These are phyloP conservation scores for Mastigias papua DNA, from an alignment of 30 jellyfish, hydroid and myxozoan genomes.

Conservation along the genomic window DNA sequence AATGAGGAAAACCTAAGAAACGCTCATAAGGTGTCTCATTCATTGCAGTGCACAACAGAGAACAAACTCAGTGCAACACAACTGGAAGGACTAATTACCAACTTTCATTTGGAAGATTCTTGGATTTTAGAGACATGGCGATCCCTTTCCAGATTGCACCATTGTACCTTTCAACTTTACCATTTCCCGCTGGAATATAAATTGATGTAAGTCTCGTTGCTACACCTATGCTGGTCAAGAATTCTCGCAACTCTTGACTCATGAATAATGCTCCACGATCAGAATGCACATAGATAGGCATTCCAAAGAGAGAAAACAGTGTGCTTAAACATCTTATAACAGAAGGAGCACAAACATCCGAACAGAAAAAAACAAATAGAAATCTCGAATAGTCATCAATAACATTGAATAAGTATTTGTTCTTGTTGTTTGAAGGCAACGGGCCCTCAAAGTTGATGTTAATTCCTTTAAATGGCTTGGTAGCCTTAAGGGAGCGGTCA, in stretches of 20 bases:
- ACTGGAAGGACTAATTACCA: slow-evolving; percentile 56
- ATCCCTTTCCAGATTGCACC: slow-evolving; percentile 39
- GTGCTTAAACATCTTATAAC: slow-evolving; percentile 27
- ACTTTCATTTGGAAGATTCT: slow-evolving; percentile 11
- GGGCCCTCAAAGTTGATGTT: slow-evolving; percentile 55
- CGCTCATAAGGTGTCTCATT: slow-evolving; percentile 62
- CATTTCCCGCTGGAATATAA: slow-evolving; percentile 34
- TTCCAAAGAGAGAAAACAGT: slow-evolving; percentile 34
- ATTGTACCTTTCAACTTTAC: slow-evolving; percentile 50
- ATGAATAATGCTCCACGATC: slow-evolving; percentile 36
- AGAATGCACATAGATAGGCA: slow-evolving; percentile 39
- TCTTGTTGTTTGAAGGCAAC: slow-evolving; percentile 9
- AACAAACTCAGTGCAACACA: slow-evolving; percentile 49
- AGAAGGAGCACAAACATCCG: slow-evolving; percentile 18
- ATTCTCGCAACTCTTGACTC: slow-evolving; percentile 25
- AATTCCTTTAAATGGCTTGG: slow-evolving; percentile 40
- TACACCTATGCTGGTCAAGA: background rate
- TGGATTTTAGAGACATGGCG: slow-evolving; percentile 40
- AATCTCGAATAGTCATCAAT: slow-evolving; percentile 48
- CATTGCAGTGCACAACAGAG: slow-evolving; percentile 59
- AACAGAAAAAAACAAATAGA: slow-evolving; percentile 33
- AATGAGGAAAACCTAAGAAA: slow-evolving; percentile 1
- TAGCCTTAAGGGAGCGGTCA: too few relatives aligned
- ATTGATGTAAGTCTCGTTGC: slow-evolving; percentile 24
- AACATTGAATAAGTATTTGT: slow-evolving; percentile 27